phyloP scores from a whole-genome alignment of 2,113 vertebrate genomes.

The Cyanocitta stelleri region DNA sequence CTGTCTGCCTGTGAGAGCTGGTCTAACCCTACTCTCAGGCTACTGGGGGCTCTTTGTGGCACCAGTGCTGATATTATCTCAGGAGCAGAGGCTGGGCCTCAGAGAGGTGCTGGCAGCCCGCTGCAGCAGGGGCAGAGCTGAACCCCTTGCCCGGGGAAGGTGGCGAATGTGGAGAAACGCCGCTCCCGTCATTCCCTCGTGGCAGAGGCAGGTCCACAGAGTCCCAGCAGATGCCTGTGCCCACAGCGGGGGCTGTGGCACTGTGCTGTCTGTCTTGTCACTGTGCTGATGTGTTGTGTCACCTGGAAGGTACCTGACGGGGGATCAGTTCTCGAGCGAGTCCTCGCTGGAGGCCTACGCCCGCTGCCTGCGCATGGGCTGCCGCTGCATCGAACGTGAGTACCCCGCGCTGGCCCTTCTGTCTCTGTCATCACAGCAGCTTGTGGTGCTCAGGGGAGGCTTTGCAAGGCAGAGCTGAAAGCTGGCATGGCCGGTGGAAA shows the following conservation, averaged over 20 bases:
- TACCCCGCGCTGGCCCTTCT: background rate
- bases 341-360: slow-evolving; percentile 96
- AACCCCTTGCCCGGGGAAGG: accelerated
- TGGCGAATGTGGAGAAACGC: too few relatives aligned
- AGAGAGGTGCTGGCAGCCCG: background rate
- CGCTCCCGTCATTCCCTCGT: accelerated
- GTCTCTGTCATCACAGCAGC: accelerated
- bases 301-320: slow-evolving; percentile 89
- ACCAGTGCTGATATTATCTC: background rate
- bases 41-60: background rate
- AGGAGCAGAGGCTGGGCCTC: background rate
- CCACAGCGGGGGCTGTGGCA: too few relatives aligned
- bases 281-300: background rate
- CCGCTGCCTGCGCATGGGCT: slow-evolving; percentile 95
- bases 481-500: accelerated
- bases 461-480: background rate
- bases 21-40: background rate
- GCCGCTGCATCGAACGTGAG: slow-evolving; percentile 95
- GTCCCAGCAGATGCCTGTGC: background rate
- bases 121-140: background rate
- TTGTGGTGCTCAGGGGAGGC: background rate
- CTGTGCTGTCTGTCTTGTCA: too few relatives aligned
- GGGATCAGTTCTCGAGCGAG: slow-evolving; percentile 98
- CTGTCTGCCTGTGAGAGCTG: background rate
- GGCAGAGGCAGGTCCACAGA: accelerated